Evolutionary conservation across 1,140 invertebrate genomes (phyloP).

Genomic region (Drosophila nasuta): DNA sequence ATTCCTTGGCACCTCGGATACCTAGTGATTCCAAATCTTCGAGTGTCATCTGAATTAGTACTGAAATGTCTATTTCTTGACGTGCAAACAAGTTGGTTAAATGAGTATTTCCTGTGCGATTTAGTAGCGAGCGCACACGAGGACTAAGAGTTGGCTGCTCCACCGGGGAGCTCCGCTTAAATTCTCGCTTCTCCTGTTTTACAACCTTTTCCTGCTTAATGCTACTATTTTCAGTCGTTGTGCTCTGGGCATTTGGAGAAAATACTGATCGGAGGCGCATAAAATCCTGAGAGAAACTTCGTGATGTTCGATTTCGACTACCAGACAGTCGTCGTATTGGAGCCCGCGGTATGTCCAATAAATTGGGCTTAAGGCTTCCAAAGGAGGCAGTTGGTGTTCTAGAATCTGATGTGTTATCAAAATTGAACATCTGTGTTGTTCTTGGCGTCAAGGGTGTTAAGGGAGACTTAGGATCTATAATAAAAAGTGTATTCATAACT

Average conservation of each 20-base stretch:
- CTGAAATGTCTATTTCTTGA: constrained; percentile 65
- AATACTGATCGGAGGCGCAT: constrained; percentile 62
- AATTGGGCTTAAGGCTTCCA: constrained; percentile 13
- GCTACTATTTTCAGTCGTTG: not conserved
- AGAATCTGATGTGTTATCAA: constrained; percentile 35
- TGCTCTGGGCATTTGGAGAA: constrained; percentile 53
- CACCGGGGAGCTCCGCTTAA: constrained; percentile 62
- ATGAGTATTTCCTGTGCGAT: constrained; percentile 59
- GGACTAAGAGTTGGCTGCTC: constrained; percentile 56
- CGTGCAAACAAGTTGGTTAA: constrained; percentile 60
- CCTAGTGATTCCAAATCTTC: constrained; percentile 64
- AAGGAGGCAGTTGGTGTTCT: constrained; percentile 19
- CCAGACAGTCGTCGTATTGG: not conserved
- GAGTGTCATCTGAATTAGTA: constrained; percentile 64
- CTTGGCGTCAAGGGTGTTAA: constrained; percentile 64
- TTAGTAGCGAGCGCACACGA: constrained; percentile 54
- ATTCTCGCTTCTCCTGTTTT: constrained; percentile 19
- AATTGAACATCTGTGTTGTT: constrained; percentile 43
- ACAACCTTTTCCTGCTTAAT: not conserved
- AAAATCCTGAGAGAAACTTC: constrained; percentile 55
- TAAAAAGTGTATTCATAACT: not conserved
- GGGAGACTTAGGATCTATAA: constrained; percentile 62
- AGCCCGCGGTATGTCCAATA: constrained; percentile 11
- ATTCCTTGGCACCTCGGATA: constrained; percentile 55
- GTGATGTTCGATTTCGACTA: not conserved